These are phyloP conservation scores for Rhabdornis inornatus DNA, from an alignment of 2,113 vertebrate species.

Conservation along the genomic window DNA sequence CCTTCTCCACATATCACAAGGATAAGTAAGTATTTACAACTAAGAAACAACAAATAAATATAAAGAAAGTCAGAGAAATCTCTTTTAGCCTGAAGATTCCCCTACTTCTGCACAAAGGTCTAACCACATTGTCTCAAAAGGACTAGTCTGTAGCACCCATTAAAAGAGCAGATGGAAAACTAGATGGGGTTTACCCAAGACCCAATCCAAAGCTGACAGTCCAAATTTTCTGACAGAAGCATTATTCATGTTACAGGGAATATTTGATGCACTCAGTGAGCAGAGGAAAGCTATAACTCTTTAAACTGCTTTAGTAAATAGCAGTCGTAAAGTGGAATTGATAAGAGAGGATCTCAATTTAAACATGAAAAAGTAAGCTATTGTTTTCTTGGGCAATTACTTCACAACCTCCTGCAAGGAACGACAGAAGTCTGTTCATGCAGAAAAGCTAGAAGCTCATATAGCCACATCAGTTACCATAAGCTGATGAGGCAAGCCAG, in stretches of 20 bases:
- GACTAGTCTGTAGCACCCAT: not conserved
- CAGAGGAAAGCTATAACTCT: not conserved
- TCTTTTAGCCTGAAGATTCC: not conserved
- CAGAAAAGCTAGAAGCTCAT: not conserved
- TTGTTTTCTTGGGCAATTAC: not conserved
- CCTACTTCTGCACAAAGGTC: not conserved
- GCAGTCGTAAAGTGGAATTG: not conserved
- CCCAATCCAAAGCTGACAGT: not conserved
- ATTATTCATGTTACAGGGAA: not conserved
- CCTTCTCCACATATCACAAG: not conserved
- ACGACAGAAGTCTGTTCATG: not conserved
- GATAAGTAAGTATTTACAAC: not conserved
- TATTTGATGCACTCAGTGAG: not conserved
- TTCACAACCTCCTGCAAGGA: not conserved
- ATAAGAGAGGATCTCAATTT: not conserved
- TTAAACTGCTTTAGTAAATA: not conserved
- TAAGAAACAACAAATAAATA: not conserved
- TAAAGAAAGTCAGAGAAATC: not conserved
- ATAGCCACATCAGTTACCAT: not conserved
- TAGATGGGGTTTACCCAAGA: not conserved
- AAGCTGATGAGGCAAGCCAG: not conserved
- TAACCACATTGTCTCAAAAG: not conserved
- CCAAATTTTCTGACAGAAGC: not conserved
- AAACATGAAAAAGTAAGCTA: not conserved
- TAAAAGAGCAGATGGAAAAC: not conserved